Evolutionary conservation across 1,140 invertebrate genomes (phyloP), one percentile per base, ranked within the genome.

Genomic region (Solenopsis fugax): DNA sequence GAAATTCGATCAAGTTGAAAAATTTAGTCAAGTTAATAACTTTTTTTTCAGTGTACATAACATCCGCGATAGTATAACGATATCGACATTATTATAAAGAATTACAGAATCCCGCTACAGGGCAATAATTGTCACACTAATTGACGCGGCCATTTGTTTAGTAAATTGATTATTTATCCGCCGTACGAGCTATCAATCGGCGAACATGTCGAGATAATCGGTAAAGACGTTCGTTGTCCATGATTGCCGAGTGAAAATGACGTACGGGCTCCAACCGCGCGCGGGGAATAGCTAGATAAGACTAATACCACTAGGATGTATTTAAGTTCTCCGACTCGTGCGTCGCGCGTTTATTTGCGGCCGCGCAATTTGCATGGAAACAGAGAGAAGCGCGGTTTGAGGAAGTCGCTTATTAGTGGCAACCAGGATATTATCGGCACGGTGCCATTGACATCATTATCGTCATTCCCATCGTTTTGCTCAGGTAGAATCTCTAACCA

Each of bases 241-340:
- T 24, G 67, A 88, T 82, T 71, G 73, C 87, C 87, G 88, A 69
- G 65, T 78, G 67, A 88, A 85, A 85, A 88, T 45, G 73, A 78
- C 73, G 52, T 65, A 77, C 77, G 41, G 24, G 12, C 9, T 80
- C n/a, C 41, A 67, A n/a, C 10, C 18, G 64, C 29, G 29, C n/a
- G 48, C 29, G 29, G 29, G 29, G 29, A 9, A 62, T 77, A 13
- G 62, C 21, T 77, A 12, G 56, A n/a, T n/a, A n/a, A n/a, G n/a
- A 41, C 41, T 34, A 69, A 50, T 69, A 37, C 48, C 41, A 41
- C 41, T 41, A 10, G 9, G 21, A 4, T 69, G 48, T 50, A 37
- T 41, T 69, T 64, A 69, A 73, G 67, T 60, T 73, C 18, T 5
- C 52, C 29, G n/a, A 69, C 65, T 72, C 62, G 37, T 48, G 52